Evolutionary conservation across 2,888 invertebrate species (phyloP).

Genomic region (Drosophila fungiperda): DNA sequence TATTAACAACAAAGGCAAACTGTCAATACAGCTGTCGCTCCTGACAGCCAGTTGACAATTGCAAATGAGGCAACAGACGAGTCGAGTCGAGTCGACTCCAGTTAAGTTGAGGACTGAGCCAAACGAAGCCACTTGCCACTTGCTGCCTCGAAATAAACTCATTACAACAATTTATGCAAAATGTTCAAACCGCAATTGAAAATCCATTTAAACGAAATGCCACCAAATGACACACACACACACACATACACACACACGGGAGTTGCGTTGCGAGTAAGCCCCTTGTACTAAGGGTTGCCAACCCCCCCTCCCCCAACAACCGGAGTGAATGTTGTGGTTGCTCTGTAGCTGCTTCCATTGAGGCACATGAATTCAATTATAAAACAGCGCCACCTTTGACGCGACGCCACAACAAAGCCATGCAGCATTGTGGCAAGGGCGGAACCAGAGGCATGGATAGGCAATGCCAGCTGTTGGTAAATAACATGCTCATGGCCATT

Average conservation of each 20-base stretch:
- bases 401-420: constrained; percentile 51
- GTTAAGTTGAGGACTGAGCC: constrained; percentile 14
- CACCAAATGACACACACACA: constrained; percentile 42
- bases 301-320: background rate
- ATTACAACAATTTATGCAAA: constrained; percentile 84
- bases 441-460: constrained; percentile 12
- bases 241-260: constrained; percentile 13
- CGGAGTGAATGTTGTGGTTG: constrained; percentile 35
- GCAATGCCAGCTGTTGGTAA: constrained; percentile 57
- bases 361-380: constrained; percentile 84
- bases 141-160: constrained; percentile 72
- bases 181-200: constrained; percentile 83
- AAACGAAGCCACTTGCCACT: constrained; percentile 74
- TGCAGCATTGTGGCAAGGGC: constrained; percentile 8
- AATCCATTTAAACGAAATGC: constrained; percentile 83
- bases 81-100: background rate
- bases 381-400: constrained; percentile 78
- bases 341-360: constrained; percentile 71
- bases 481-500: constrained; percentile 59
- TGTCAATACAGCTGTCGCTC: constrained; percentile 71
- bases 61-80: constrained; percentile 58
- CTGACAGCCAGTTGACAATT: constrained; percentile 73
- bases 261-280: constrained; percentile 1
- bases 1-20: constrained; percentile 67
- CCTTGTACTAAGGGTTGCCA: constrained; percentile 31